A percentile compares a stretch with the other conserved stretches of the same genome.
These are phyloP conservation scores for Hycleus cichorii DNA, from an alignment of 1,140 invertebrate species.

Conservation along the genomic window DNA sequence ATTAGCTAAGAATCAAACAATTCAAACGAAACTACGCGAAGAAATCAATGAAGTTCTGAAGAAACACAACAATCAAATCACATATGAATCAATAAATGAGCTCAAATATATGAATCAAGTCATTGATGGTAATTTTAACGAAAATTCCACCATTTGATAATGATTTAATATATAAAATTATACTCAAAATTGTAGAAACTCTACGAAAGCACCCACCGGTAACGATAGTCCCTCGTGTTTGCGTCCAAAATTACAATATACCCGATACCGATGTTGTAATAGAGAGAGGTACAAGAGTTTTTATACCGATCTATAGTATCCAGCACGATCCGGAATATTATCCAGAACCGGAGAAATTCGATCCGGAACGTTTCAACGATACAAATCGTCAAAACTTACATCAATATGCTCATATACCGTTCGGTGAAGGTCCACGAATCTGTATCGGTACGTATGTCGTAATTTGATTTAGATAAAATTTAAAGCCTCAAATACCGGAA, in stretches of 20 bases:
- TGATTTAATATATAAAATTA: background rate
- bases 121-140: slow-evolving; percentile 36
- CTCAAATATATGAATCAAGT: slow-evolving; percentile 39
- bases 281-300: slow-evolving; percentile 45
- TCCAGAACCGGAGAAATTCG: slow-evolving; percentile 50
- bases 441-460: slow-evolving; percentile 44
- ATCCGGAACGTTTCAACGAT: slow-evolving; percentile 50
- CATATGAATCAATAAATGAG: slow-evolving; percentile 47
- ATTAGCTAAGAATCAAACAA: slow-evolving; percentile 40
- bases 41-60: slow-evolving; percentile 42
- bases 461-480: slow-evolving; percentile 3
- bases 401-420: slow-evolving; percentile 45
- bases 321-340: slow-evolving; percentile 52
- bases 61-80: slow-evolving; percentile 43
- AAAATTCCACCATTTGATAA: background rate
- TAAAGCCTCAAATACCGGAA: slow-evolving; percentile 41
- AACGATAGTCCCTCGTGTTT: slow-evolving; percentile 40
- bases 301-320: slow-evolving; percentile 52
- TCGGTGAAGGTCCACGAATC: slow-evolving; percentile 49
- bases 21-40: slow-evolving; percentile 41
- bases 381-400: slow-evolving; percentile 29
- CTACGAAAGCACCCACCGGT: slow-evolving; percentile 48
- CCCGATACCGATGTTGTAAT: slow-evolving; percentile 39
- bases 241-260: slow-evolving; percentile 40
- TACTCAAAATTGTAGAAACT: slow-evolving; percentile 38